These are phyloP conservation scores for Cyaniris semiargus DNA, from an alignment of 2,888 invertebrate species.

Conservation along the genomic window DNA sequence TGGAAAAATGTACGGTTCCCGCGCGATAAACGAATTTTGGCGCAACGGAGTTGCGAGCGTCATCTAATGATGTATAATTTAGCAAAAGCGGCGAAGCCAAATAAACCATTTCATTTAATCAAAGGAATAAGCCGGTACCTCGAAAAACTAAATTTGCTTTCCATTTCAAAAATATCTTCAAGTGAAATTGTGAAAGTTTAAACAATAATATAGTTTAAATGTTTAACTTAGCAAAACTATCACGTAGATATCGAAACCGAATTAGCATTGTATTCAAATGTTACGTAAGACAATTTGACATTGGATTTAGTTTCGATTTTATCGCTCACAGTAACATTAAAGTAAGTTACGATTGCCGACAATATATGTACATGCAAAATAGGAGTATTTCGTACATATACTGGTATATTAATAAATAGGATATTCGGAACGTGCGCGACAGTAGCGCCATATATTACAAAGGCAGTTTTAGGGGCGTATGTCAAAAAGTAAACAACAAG, in stretches of 20 bases:
- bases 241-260: neutral
- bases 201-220: neutral
- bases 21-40: no score
- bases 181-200: neutral
- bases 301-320: neutral
- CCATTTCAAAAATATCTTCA: neutral
- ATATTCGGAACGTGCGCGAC: no score
- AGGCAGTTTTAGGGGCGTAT: no score
- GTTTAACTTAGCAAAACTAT: neutral
- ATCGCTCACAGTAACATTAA: conserved; percentile 6
- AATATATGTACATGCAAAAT: neutral
- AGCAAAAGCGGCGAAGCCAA: no score
- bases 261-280: neutral
- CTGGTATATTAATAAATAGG: no score
- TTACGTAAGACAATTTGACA: neutral
- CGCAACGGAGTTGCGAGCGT: no score
- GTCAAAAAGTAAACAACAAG: no score
- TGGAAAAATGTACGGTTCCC: no score
- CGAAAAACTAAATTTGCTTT: neutral
- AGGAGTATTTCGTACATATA: neutral
- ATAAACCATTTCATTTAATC: no score
- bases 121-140: no score
- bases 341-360: neutral
- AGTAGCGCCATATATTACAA: no score
- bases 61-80: no score